These are phyloP conservation scores for Holothuria leucospilota DNA, from an alignment of 53 echinoderm and acorn worm species.

Conservation along the genomic window DNA sequence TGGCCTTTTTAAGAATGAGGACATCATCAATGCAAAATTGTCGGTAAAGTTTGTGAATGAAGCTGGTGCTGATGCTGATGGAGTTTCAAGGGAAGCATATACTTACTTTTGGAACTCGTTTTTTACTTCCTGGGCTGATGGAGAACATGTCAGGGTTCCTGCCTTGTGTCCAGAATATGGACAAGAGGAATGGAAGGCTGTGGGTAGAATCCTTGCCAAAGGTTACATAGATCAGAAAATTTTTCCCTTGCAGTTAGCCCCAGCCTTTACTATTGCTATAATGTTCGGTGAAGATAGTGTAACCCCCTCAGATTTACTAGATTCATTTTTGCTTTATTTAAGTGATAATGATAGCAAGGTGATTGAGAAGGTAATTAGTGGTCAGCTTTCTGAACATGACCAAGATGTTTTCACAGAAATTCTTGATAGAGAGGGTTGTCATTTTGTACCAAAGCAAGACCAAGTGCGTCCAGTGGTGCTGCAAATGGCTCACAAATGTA, in stretches of 20 bases:
- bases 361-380: too few relatives aligned
- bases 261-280: conserved; percentile 1
- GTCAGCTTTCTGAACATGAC: conserved; percentile 32
- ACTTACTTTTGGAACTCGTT: not conserved
- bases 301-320: not conserved
- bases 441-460: conserved; percentile 14
- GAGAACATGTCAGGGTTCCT: conserved; percentile 13
- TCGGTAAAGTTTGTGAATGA: not conserved
- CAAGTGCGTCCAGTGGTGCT: not conserved
- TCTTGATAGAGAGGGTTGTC: conserved; percentile 61
- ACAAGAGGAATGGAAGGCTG: not conserved
- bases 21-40: not conserved
- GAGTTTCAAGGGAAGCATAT: not conserved
- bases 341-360: too few relatives aligned
- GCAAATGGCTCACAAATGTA: not conserved
- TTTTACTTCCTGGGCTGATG: not conserved
- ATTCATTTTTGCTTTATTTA: too few relatives aligned
- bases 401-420: conserved; percentile 53
- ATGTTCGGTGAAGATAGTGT: conserved; percentile 13
- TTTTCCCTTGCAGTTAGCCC: not conserved
- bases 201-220: conserved; percentile 9
- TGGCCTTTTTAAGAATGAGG: not conserved
- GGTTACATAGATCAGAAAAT: not conserved
- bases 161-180: not conserved
- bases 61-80: not conserved